Evolutionary conservation across 2,888 invertebrate species (phyloP), one percentile per base, ranked within the genome.

Genomic region (Aspidapion aeneum): DNA sequence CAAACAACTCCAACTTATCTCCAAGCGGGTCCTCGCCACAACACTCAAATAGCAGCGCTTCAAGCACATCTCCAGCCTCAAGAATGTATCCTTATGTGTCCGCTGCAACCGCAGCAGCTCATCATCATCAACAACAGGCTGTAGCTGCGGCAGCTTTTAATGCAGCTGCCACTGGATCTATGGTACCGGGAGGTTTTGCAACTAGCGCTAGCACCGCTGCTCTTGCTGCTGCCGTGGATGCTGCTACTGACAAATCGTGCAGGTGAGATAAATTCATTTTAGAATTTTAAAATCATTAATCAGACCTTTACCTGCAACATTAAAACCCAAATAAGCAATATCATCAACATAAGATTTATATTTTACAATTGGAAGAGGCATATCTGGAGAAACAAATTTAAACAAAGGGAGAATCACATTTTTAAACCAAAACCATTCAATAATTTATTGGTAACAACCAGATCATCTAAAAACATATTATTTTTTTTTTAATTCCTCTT

Each of bases 41-140:
- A 75, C 87, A 83, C 74, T 83, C 83, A 66, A 82, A 80, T 71
- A 82, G 83, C 73, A 84, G 83, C 70, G 84, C 85, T 16, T 84
- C 85, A 22, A 84, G 84, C 57, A 84, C 85, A 66, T 84, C 84
- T 63, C 84, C 85, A 71, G 82, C 90, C 70, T 86, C 90, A 75
- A 90, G 93, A 84, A 94, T 94, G 94, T 94, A 94, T 81, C 94
- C 94, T 1, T 94, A 94, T 86, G 94, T 94, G 75, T 90, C 91
- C 73, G 89, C 86, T 68, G 79, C 80, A n/a, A 85, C 85, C 72
- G 85, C 85, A 55, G 86, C 86, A 71, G 86, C 86, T 75, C 90
- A 90, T 74, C 90, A 90, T 77, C 89, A 89, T 80, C 84, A 84
- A 69, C 85, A 85, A 52, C 85, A 84, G 61, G 85, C 86, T 52